Evolutionary conservation across 2,888 invertebrate species (phyloP), one percentile per base, ranked within the genome.

Genomic region (Chirona hameri): DNA sequence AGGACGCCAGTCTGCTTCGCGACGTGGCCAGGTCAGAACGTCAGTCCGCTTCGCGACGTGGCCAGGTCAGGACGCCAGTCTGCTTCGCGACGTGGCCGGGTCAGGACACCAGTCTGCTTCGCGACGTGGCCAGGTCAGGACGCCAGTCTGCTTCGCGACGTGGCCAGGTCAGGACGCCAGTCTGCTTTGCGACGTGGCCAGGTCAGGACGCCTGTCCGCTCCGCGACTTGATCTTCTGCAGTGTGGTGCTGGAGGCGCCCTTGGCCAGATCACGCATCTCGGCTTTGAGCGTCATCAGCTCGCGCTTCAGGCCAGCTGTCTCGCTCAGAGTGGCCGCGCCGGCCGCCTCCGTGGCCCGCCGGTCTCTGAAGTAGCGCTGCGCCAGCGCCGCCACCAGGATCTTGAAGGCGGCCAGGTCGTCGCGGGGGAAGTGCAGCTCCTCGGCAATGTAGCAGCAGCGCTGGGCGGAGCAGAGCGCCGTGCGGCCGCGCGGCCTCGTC

Each of bases 281-380:
- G 1, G 39, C 15, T 29, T 76, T 76, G 18, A 76, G 39, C 21
- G 76, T 76, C 39, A 24, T 39, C 76, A 76, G 76, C 39, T 39
- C 76, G 21, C 76, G n/a, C 39, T 39, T 76, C 39, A 76, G 21
- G 15, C 76, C 76, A 10, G 31, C 39, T 0, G 76, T 15, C 76
- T 76, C 76, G 10, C 76, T 4, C 21, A 76, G 76, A 14, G 76
- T 39, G 7, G 76, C 76, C 12, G 76, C 76, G 15, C 90, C 65
- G 90, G 9, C 76, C 21, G 31, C 39, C 76, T 76, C 39, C 24
- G 10, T 3, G 4, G 76, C 39, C 5, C 21, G 76, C 18, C 39
- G n/a, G 7, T 39, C 89, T 76, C 91, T 88, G 85, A 92, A 92
- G 87, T 92, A 92, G 83, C 92, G 88, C 86, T 92, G 92, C 29